Conservation (phyloP, 2,888 invertebrate species). For the Cheilosia grossa region DNA sequence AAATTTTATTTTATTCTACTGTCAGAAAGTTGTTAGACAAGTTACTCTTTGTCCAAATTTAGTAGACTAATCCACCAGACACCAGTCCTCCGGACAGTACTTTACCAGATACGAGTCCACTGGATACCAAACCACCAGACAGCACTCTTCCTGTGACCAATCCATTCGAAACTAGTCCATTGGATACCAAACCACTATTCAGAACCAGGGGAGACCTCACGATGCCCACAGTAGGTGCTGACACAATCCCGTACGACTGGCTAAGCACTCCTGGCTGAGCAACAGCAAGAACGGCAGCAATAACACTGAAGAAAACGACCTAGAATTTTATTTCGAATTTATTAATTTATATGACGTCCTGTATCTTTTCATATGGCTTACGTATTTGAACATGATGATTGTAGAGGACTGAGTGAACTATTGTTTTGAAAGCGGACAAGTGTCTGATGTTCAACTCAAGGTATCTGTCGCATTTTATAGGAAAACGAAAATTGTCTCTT, state of each 20-base stretch:
- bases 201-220: slow-evolving; percentile 32
- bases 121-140: slow-evolving; percentile 5
- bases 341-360: not conserved
- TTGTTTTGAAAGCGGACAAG: slow-evolving; percentile 3
- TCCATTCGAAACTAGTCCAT: slow-evolving; percentile 29
- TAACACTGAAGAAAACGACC: slow-evolving; percentile 44
- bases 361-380: not conserved
- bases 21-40: not conserved
- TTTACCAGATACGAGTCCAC: slow-evolving; percentile 14
- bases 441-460: slow-evolving; percentile 11
- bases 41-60: not conserved
- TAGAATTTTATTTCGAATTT: slow-evolving; percentile 5
- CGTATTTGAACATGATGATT: slow-evolving; percentile 48
- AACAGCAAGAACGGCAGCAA: slow-evolving; percentile 27
- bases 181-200: slow-evolving; percentile 25
- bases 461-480: slow-evolving; percentile 9
- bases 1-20: too few species aligned
- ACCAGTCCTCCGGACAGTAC: slow-evolving; percentile 6
- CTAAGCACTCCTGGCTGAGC: slow-evolving; percentile 54
- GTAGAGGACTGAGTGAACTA: slow-evolving; percentile 11
- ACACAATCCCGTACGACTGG: slow-evolving; percentile 31
- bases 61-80: not conserved
- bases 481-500: not conserved
- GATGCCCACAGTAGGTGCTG: slow-evolving; percentile 41
- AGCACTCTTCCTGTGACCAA: slow-evolving; percentile 12